Evolutionary conservation across 2,888 invertebrate species (phyloP), one percentile per base, ranked within the genome.

Genomic region (Ellobium chinense): DNA sequence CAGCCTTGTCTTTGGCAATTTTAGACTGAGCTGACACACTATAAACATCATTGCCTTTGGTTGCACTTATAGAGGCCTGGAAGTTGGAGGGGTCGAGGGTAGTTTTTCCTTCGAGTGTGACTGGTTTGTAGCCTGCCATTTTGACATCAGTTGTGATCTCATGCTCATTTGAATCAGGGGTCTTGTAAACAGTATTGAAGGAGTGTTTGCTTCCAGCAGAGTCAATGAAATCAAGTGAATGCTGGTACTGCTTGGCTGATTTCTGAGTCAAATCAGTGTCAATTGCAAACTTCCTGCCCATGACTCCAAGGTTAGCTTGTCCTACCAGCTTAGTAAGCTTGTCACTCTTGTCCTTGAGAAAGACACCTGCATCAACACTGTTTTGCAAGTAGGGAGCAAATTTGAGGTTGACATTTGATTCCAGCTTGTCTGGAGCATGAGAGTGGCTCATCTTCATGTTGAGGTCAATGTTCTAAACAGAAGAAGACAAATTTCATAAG

Each of bases 131-230:
- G 27, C 80, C 78, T 36, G 75, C 68, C 0, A 89, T 9, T 14
- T 84, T 68, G n/a, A 90, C 74, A 34, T 84, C 80, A 9, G 88
- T 84, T 4, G 84, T 81, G 14, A 88, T 39, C 24, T 83, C 82
- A 46, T 85, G 78, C 27, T 82, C 70, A 14, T 72, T 79, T 37
- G 60, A 70, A 12, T 83, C 83, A 34, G 81, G 39, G 9, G 58
- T 63, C 14, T 81, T 85, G 82, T 86, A 86, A 9, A 79, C 80
- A 27, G 88, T 85, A 14, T 77, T 75, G 27, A 88, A 78, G 9
- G 79, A 81, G 65, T 84, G 83, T 36, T 79, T 84, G 9, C 82
- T 82, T 1, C 63, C 77, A 58, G 84, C 83, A 9, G 84, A 87
- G 29, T 82, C 81, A 54, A 83, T 76, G n/a, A 83, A 69, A 34